These are phyloP conservation scores for Isoperla grammatica DNA, from an alignment of 2,888 invertebrate genomes.

Conservation along the genomic window DNA sequence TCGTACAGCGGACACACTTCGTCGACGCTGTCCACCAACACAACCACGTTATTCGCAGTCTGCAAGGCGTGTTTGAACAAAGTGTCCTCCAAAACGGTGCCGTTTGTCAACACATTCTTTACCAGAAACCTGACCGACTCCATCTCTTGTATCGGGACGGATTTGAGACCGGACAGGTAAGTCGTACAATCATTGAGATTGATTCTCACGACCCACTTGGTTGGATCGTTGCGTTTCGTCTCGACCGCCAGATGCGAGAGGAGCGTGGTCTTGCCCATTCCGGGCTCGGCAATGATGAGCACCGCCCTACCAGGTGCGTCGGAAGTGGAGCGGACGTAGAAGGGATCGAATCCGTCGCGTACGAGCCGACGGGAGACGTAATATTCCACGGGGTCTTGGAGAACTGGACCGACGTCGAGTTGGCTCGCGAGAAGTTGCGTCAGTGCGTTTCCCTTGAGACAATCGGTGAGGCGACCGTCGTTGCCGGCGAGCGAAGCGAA, in stretches of 20 bases:
- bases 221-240: constrained; percentile 10
- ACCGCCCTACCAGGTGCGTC: neutral
- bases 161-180: neutral
- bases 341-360: neutral
- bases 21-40: constrained; percentile 19
- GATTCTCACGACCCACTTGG: constrained; percentile 12
- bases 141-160: neutral
- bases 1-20: constrained; percentile 19
- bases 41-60: neutral
- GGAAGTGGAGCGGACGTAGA: neutral
- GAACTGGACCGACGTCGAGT: neutral
- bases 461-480: neutral
- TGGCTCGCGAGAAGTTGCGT: neutral
- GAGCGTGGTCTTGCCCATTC: constrained; percentile 21
- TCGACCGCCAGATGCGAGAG: neutral
- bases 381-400: neutral
- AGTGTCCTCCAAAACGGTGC: neutral
- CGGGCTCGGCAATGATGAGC: constrained; percentile 14
- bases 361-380: constrained; percentile 10
- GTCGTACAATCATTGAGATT: constrained; percentile 16
- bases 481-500: constrained; percentile 1
- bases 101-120: neutral
- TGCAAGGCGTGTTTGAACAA: constrained; percentile 7
- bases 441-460: neutral
- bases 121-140: neutral